Evolutionary conservation across 2,888 invertebrate species (phyloP), one percentile per base, ranked within the genome.

Genomic region (Caprella mutica): DNA sequence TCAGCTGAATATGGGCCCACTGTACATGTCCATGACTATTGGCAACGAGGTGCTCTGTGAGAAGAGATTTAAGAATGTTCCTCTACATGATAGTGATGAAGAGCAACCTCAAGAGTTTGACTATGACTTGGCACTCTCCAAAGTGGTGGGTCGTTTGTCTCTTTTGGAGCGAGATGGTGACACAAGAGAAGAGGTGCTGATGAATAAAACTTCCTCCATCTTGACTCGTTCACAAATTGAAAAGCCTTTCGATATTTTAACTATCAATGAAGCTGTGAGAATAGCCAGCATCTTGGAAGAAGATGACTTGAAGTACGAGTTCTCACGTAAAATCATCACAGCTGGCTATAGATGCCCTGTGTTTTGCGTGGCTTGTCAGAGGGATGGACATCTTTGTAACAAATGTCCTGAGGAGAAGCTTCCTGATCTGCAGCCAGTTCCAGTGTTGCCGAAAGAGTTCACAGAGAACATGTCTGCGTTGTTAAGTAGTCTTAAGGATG

Each of bases 331-430:
- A 30, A 35, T 43, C 17, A 55, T 63, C 42, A 63, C 59, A n/a
- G 39, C 21, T 8, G 57, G 61, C 8, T 52, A 58, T 43, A 52
- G 42, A 17, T 50, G 55, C 14, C 71, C 72, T 5, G 67, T 73
- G 14, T 69, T 74, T 29, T 78, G 78, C 67, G 69, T 70, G 40
- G 68, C 74, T 24, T 78, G 78, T 69, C 73, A 74, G 58, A 70
- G 71, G 56, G 73, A 75, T 53, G 77, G 77, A 6, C 78, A 78
- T 68, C 67, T 72, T 23, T 73, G 73, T 65, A 67, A 68, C 38
- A 68, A 71, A 38, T 78, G 78, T 66, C 76, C 76, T 1, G 76
- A 76, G 29, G 75, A 77, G 62, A 69, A 69, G 2, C 67, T 78
- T 6, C 77, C 77, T 4, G 66, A 67, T 1, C 65, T 76, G 4